These are phyloP conservation scores for Erythrocercus mccallii DNA, from an alignment of 2,113 vertebrate genomes.

Conservation along the genomic window DNA sequence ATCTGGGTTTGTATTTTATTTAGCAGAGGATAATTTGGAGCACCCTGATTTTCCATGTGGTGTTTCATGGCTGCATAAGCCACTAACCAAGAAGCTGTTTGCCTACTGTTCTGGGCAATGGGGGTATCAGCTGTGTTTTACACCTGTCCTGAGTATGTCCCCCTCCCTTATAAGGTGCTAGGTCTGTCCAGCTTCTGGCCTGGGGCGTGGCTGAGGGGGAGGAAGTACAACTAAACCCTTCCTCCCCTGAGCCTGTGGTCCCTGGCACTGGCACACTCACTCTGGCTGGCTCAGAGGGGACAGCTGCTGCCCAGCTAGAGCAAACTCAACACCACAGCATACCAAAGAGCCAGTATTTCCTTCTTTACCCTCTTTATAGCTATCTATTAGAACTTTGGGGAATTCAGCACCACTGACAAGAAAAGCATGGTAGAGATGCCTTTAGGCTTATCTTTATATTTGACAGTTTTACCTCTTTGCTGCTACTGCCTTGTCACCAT, in stretches of 20 bases:
- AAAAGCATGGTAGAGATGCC: background rate
- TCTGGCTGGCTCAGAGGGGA: background rate
- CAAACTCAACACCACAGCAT: background rate
- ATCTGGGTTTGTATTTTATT: background rate
- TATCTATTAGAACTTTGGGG: background rate
- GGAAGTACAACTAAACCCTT: background rate
- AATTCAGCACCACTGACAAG: background rate
- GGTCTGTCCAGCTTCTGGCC: background rate
- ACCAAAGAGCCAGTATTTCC: background rate
- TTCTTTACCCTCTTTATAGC: background rate
- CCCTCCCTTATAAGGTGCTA: background rate
- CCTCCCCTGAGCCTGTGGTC: rapidly evolving
- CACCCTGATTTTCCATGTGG: background rate
- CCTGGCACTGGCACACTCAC: too few species aligned
- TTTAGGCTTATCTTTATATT: slow-evolving; percentile 16
- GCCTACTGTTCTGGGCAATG: background rate
- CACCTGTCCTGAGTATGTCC: background rate
- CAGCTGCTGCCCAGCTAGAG: background rate
- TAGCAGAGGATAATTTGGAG: background rate
- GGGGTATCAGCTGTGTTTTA: background rate
- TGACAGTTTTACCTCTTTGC: background rate
- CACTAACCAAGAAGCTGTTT: background rate
- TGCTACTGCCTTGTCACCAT: slow-evolving; percentile 18
- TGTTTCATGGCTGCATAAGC: background rate
- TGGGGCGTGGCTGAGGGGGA: background rate